phyloP scores from a whole-genome alignment of 2,888 invertebrate genomes.

The Orchesella flavescens region DNA sequence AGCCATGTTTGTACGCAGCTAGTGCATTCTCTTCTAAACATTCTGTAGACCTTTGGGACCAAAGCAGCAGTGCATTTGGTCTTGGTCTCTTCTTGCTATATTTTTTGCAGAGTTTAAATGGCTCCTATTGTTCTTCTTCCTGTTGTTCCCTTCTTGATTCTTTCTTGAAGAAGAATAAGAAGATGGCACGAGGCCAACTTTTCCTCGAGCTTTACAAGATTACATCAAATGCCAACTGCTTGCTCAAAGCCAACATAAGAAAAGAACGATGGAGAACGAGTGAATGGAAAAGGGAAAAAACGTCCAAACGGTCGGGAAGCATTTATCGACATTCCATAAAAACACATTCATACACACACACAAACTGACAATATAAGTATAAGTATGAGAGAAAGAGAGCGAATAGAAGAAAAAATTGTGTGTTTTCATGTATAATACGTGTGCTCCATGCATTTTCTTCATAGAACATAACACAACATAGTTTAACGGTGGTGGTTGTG shows the following conservation, averaged over 20 bases:
- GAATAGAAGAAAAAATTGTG: no score
- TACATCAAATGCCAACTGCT: conserved; percentile 19
- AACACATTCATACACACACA: background rate
- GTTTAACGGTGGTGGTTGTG: background rate
- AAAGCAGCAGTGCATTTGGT: no score
- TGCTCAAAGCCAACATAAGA: background rate
- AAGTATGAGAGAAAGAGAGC: no score
- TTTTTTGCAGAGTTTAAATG: no score
- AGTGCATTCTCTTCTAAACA: no score
- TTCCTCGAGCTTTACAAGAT: conserved; percentile 9
- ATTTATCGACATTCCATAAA: conserved; percentile 26
- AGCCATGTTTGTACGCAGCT: no score
- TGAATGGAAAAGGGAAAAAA: background rate
- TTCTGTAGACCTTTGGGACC: no score
- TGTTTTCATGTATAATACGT: no score
- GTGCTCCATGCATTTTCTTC: background rate
- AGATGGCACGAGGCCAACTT: conserved; percentile 10
- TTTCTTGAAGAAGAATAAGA: background rate
- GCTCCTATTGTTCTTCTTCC: no score
- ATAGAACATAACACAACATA: background rate
- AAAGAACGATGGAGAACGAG: background rate
- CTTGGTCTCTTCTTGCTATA: no score
- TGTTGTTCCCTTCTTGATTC: background rate
- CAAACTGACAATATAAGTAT: background rate
- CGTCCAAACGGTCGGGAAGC: conserved; percentile 15